phyloP scores from a whole-genome alignment of 2,113 vertebrate species.

The Zootoca vivipara region DNA sequence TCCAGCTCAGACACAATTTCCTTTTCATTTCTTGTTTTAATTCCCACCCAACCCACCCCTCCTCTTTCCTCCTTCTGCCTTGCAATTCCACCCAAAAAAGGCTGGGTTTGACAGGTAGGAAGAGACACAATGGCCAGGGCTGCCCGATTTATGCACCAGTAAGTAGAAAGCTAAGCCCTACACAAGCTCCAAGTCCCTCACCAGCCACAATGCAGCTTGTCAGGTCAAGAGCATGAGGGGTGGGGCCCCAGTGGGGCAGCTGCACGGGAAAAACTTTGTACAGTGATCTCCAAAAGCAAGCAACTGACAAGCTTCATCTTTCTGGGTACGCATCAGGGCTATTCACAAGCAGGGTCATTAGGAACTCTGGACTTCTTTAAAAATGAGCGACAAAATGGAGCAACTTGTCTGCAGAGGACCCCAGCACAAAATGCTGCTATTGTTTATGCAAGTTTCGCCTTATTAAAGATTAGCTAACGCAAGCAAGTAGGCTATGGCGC shows the following conservation, averaged over 20 bases:
- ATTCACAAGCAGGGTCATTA: conserved; percentile 20
- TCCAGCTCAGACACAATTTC: background rate
- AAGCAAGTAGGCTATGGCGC: conserved; percentile 7
- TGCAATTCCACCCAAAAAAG: background rate
- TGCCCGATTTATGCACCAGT: background rate
- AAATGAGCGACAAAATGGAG: background rate
- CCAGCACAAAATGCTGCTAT: background rate
- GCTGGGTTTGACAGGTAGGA: conserved; percentile 1
- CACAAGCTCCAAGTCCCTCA: background rate
- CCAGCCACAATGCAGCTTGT: conserved; percentile 57
- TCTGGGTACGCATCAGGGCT: conserved; percentile 17
- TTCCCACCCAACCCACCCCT: too few relatives aligned
- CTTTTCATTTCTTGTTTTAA: conserved; percentile 15
- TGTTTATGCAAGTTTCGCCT: conserved; percentile 13
- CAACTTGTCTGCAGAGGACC: background rate
- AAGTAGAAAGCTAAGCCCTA: conserved; percentile 14
- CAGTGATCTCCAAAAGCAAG: conserved; percentile 53
- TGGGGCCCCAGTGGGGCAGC: conserved; percentile 68
- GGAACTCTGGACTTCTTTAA: background rate
- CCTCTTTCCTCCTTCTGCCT: rapidly evolving
- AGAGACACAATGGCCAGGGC: conserved; percentile 35
- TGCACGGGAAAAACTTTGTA: conserved; percentile 63
- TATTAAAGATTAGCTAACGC: background rate
- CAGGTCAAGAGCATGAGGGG: conserved; percentile 66
- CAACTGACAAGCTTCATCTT: conserved; percentile 68